Conservation (phyloP, 2,113 vertebrate species). For the Diglossa brunneiventris region DNA sequence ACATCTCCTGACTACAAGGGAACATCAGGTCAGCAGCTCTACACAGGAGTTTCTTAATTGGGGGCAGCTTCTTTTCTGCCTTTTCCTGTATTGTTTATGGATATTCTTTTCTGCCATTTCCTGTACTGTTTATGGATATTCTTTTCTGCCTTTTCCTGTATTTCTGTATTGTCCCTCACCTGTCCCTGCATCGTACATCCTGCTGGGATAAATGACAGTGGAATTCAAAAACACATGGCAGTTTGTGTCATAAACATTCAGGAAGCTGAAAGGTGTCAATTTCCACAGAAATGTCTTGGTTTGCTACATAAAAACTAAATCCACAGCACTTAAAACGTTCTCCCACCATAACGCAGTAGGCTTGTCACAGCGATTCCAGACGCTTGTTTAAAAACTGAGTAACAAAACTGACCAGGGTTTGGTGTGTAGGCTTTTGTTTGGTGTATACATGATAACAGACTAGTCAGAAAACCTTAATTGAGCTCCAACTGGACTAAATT, state of each 20-base stretch:
- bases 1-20: background rate
- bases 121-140: background rate
- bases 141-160: background rate
- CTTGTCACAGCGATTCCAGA: background rate
- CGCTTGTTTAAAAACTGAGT: background rate
- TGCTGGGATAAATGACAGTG: background rate
- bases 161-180: background rate
- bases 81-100: background rate
- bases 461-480: background rate
- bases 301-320: background rate
- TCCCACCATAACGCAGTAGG: background rate
- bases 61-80: background rate
- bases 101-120: background rate
- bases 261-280: background rate
- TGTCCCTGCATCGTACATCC: background rate
- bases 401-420: background rate
- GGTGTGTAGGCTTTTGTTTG: background rate
- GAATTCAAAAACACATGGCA: background rate
- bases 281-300: background rate
- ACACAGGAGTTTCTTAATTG: rapidly evolving
- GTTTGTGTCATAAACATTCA: background rate
- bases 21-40: background rate
- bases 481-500: conserved; percentile 42
- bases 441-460: background rate
- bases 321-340: background rate